Evolutionary conservation across 2,888 invertebrate species (phyloP).

Genomic region (Nomada fabriciana): DNA sequence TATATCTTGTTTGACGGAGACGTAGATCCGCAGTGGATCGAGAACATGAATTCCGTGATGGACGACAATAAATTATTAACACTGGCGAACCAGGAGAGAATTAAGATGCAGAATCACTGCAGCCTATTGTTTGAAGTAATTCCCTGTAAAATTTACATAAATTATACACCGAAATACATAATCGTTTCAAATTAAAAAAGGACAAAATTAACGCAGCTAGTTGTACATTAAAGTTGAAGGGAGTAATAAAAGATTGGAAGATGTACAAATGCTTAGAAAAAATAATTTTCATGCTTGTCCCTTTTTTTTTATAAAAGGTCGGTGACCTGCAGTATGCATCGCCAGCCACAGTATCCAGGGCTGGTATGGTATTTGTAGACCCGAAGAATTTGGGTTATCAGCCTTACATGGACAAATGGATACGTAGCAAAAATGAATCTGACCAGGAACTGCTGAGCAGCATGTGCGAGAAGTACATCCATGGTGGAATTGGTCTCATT

Average conservation of each 20-base stretch:
- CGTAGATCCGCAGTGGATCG: conserved; percentile 97
- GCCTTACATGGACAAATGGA: conserved; percentile 95
- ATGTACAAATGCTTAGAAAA: neutral
- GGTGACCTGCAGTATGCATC: conserved; percentile 95
- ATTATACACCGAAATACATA: too few relatives aligned
- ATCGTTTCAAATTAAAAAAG: too few relatives aligned
- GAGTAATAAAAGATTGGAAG: too few relatives aligned
- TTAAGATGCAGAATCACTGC: conserved; percentile 92
- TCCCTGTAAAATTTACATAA: neutral
- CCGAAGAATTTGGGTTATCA: conserved; percentile 95
- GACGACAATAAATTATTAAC: conserved; percentile 96
- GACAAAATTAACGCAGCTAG: too few relatives aligned
- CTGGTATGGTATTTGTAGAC: conserved; percentile 97
- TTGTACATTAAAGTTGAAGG: too few relatives aligned
- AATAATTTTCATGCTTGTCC: neutral
- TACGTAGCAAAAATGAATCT: conserved; percentile 85
- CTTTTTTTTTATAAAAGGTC: conserved; percentile 85
- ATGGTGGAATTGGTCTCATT: conserved; percentile 89
- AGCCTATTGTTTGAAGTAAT: conserved; percentile 93
- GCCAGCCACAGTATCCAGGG: conserved; percentile 96
- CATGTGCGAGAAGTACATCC: conserved; percentile 92
- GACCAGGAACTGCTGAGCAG: conserved; percentile 85
- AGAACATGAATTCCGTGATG: conserved; percentile 99
- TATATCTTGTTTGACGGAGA: conserved; percentile 97
- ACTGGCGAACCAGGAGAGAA: conserved; percentile 95